Percentiles rank a stretch among this genome's conserved stretches.
phyloP scores from a whole-genome alignment of 2,113 vertebrate genomes.

The Apteryx mantelli region DNA sequence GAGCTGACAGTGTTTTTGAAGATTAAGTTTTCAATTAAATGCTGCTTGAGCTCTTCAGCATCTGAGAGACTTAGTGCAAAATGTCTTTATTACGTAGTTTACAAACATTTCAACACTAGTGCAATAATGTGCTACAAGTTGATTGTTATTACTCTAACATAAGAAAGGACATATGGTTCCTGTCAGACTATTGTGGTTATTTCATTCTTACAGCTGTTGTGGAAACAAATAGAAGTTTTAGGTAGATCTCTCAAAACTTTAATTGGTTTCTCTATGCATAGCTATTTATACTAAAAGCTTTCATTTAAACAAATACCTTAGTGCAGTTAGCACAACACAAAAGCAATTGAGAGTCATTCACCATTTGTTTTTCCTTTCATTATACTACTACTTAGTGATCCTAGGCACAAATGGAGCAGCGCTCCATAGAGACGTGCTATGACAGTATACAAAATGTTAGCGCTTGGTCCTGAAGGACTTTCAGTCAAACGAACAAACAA shows the following conservation, averaged over 20 bases:
- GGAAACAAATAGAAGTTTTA: constrained; percentile 24
- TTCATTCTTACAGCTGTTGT: constrained; percentile 16
- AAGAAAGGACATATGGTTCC: constrained; percentile 36
- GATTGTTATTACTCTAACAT: constrained; percentile 8
- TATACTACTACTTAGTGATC: neutral
- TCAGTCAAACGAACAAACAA: neutral
- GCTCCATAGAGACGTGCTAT: neutral
- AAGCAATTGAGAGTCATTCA: neutral
- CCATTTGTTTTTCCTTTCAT: constrained; percentile 27
- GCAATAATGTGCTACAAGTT: neutral
- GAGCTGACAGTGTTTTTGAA: neutral
- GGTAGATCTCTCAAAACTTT: constrained; percentile 27
- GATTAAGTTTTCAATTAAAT: constrained; percentile 22
- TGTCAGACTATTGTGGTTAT: constrained; percentile 17
- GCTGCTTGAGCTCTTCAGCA: neutral
- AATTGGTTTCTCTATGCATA: constrained; percentile 21
- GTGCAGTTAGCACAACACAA: neutral
- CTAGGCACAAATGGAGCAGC: neutral
- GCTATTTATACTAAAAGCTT: constrained; percentile 43
- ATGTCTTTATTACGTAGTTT: neutral
- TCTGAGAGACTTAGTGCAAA: neutral
- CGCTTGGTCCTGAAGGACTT: constrained; percentile 10
- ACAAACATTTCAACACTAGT: neutral
- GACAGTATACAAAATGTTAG: neutral
- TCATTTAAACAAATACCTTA: constrained; percentile 44